phyloP scores from a whole-genome alignment of 2,888 invertebrate genomes.

The Agonum fuliginosum region DNA sequence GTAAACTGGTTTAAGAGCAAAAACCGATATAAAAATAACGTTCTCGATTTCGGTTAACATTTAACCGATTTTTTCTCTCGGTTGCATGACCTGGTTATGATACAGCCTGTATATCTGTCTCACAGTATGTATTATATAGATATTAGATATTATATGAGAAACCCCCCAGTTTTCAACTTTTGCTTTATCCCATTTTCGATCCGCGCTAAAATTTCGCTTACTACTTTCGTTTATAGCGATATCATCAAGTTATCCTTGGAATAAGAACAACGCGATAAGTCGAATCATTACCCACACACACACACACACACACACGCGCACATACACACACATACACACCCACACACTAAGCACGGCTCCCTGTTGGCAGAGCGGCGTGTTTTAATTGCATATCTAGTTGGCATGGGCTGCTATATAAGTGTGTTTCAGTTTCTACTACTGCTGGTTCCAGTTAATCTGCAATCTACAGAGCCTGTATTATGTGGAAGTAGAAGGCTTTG shows the following conservation, averaged over 20 bases:
- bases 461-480: slow-evolving; percentile 20
- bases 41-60: too few relatives aligned
- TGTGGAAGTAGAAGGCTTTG: slow-evolving; percentile 15
- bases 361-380: neutral
- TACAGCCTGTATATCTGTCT: too few relatives aligned
- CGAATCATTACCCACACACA: neutral
- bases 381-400: slow-evolving; percentile 35
- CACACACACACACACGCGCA: neutral
- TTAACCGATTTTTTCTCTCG: too few relatives aligned
- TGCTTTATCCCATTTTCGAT: too few relatives aligned
- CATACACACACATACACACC: neutral
- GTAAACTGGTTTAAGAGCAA: too few relatives aligned
- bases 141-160: too few relatives aligned
- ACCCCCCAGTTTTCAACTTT: too few relatives aligned
- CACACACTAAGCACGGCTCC: neutral
- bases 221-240: neutral
- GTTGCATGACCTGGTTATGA: too few relatives aligned
- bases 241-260: neutral
- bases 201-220: too few relatives aligned
- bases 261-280: slow-evolving; percentile 13
- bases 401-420: neutral
- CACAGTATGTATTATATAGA: too few relatives aligned
- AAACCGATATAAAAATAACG: too few relatives aligned
- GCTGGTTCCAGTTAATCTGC: slow-evolving; percentile 8
- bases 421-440: slow-evolving; percentile 1